Conservation (phyloP, 2,888 invertebrate genomes). For the Diarsia mendica region DNA sequence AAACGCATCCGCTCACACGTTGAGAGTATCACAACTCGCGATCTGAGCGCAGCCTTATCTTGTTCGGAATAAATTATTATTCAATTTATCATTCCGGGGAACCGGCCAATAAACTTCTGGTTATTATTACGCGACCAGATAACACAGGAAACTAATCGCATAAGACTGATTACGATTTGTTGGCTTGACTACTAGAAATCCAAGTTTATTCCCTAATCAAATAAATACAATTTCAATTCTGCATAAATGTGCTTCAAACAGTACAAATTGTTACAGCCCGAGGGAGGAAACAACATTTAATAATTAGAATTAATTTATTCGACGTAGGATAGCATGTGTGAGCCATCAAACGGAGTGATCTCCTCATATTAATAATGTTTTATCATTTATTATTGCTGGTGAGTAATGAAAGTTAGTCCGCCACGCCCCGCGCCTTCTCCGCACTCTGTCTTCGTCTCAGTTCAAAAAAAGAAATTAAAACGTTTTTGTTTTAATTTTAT, state of each 20-base stretch:
- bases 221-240: constrained; percentile 45
- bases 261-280: constrained; percentile 63
- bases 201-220: constrained; percentile 34
- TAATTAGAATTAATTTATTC: constrained; percentile 89
- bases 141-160: constrained; percentile 80
- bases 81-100: constrained; percentile 86
- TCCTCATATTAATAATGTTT: constrained; percentile 89
- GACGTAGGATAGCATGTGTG: constrained; percentile 82
- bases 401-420: constrained; percentile 89
- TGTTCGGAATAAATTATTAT: constrained; percentile 87
- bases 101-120: constrained; percentile 87
- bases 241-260: constrained; percentile 46
- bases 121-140: constrained; percentile 85
- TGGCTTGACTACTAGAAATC: constrained; percentile 43
- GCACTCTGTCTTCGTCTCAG: constrained; percentile 88
- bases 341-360: constrained; percentile 86
- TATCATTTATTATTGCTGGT: constrained; percentile 89
- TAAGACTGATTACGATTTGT: constrained; percentile 70
- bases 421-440: constrained; percentile 87
- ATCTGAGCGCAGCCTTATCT: constrained; percentile 82
- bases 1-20: constrained; percentile 71
- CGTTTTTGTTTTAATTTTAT: constrained; percentile 76
- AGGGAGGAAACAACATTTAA: constrained; percentile 80
- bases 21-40: constrained; percentile 80
- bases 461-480: constrained; percentile 83